Evolutionary conservation across 2,888 invertebrate species (phyloP).

Genomic region (Panzeria rudis): DNA sequence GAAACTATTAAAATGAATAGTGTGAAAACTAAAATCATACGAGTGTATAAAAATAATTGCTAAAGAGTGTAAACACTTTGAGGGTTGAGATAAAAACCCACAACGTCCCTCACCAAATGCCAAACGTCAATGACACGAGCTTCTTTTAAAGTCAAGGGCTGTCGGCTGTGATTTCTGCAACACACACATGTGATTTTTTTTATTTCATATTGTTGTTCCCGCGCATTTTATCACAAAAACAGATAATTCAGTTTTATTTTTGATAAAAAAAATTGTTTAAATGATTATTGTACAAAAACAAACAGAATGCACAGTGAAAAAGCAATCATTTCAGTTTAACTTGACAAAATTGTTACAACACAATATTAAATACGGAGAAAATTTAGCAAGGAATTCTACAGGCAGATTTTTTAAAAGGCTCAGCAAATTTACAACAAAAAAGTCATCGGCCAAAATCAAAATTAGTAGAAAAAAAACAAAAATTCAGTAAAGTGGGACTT

Average conservation of each 20-base stretch:
- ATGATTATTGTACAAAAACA: background rate
- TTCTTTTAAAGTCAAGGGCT: conserved; percentile 52
- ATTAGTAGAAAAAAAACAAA: no score
- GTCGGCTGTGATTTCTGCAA: conserved; percentile 25
- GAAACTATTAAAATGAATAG: conserved; percentile 21
- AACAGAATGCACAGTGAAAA: background rate
- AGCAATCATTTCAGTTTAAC: background rate
- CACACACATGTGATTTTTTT: conserved; percentile 17
- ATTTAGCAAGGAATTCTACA: background rate
- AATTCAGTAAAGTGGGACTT: no score
- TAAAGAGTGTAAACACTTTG: conserved; percentile 34
- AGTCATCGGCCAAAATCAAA: no score
- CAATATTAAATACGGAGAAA: background rate
- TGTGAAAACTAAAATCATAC: conserved; percentile 23
- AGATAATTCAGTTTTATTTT: conserved; percentile 6
- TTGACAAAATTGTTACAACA: background rate
- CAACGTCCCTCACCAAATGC: conserved; percentile 11
- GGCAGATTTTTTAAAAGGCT: no score
- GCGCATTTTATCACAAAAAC: conserved; percentile 36
- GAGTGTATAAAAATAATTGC: conserved; percentile 41
- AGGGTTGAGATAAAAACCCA: conserved; percentile 60
- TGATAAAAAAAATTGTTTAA: conserved; percentile 19
- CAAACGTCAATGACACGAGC: background rate
- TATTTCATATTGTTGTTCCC: conserved; percentile 30
- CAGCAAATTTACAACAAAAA: no score